Conservation (phyloP, 2,797 vertebrate species). For the Pristis pectinata region DNA sequence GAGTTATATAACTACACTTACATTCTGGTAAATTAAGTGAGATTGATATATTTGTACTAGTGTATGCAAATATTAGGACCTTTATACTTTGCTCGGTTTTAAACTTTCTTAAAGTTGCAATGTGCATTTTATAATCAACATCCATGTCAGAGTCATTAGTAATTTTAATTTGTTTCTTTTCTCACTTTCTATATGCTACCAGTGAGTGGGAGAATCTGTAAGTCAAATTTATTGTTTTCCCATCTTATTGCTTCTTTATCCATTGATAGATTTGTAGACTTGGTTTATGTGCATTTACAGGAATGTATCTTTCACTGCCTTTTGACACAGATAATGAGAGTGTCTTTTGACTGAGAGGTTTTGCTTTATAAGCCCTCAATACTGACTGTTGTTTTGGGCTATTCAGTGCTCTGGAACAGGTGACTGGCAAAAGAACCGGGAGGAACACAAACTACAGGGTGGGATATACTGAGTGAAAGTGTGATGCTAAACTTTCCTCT, state of each 20-base stretch:
- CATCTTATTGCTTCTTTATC: not conserved
- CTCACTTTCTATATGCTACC: conserved; percentile 59
- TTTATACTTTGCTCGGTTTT: not conserved
- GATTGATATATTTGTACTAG: not conserved
- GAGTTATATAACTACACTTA: not conserved
- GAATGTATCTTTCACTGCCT: not conserved
- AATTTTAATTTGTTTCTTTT: conserved; percentile 43
- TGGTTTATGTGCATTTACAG: not conserved
- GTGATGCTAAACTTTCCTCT: not conserved
- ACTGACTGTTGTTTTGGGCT: not conserved
- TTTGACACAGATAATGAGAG: not conserved
- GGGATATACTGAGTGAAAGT: not conserved
- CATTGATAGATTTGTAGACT: not conserved
- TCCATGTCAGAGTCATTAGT: not conserved
- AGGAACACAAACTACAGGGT: not conserved
- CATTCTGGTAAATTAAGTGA: not conserved
- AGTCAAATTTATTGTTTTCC: conserved; percentile 58
- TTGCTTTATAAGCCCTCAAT: not conserved
- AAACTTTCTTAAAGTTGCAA: not conserved
- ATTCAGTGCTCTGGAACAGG: not conserved
- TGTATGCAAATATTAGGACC: not conserved
- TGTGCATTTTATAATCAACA: not conserved
- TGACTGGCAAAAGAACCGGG: not conserved
- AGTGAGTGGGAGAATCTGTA: conserved; percentile 98
- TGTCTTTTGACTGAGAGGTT: not conserved